A percentile compares a stretch with the other conserved stretches of the same genome.
These are phyloP conservation scores for Lagorchestes hirsutus DNA, from an alignment of 2,797 vertebrate genomes.

Conservation along the genomic window DNA sequence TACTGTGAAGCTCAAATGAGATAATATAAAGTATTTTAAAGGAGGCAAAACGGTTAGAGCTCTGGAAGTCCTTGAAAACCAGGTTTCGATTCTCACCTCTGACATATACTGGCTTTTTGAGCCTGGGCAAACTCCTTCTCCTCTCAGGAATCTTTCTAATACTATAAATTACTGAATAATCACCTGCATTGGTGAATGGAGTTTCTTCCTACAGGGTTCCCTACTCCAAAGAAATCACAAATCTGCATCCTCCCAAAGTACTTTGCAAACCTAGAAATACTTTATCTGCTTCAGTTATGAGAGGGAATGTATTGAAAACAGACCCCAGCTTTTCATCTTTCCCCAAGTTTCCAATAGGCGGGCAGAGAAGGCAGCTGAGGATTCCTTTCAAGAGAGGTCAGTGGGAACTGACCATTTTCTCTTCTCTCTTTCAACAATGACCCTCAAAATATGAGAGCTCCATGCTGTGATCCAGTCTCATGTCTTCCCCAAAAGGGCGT, in stretches of 20 bases:
- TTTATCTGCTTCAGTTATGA: neutral
- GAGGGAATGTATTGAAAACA: neutral
- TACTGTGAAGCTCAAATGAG: neutral
- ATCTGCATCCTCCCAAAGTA: neutral
- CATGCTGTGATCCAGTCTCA: rapidly evolving
- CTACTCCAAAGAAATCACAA: neutral
- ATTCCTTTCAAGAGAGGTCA: neutral
- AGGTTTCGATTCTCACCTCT: neutral
- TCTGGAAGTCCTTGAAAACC: neutral
- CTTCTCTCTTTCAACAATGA: neutral
- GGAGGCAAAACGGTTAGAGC: neutral
- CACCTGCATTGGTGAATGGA: neutral
- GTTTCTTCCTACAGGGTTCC: neutral
- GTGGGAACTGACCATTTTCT: neutral
- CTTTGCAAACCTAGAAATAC: neutral
- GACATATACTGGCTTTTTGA: neutral
- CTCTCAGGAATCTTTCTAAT: neutral
- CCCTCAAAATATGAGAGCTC: neutral
- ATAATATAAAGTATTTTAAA: neutral
- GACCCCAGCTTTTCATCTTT: neutral
- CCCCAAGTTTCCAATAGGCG: conserved; percentile 17
- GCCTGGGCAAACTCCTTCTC: too few species aligned
- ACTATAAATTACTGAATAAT: neutral
- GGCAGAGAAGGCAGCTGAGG: neutral
- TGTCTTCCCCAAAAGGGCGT: neutral